Evolutionary conservation across 1,140 invertebrate genomes (phyloP), one percentile per base, ranked within the genome.

Genomic region (Thaumatotibia leucotreta): DNA sequence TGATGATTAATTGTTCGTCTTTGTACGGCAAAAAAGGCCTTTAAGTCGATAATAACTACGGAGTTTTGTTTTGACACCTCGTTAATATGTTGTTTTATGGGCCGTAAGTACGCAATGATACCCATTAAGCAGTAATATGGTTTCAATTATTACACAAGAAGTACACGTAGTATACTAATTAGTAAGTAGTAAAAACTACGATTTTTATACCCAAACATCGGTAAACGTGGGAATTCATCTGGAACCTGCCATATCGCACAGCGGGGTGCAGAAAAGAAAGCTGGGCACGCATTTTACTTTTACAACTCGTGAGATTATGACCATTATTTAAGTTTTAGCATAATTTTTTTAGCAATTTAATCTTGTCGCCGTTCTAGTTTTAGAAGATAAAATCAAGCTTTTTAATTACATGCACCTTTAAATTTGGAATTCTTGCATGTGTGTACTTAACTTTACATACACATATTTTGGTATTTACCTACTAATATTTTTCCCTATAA

Each of bases 1-100:
- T 58, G 69, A 80, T 84, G 80, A 86, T 84, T 83, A 82, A 84
- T 86, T 73, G 68, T 65, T 66, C 61, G 66, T 72, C 64, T 72
- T 74, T 74, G 64, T 78, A 75, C 73, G 64, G 69, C 64, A 68
- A 63, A 45, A 27, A 70, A 52, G 67, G 65, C 54, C 61, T 67
- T 65, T 70, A 70, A 67, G 63, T 20, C 39, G 54, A 68, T 64
- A 68, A 68, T 67, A 70, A 66, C 66, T 61, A 52, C 24, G 67
- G 33, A 23, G 49, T 32, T 45, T 62, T 68, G 64, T 70, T 70
- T 70, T 64, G 62, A 71, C 72, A 72, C 69, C 65, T 72, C 69
- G 65, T 71, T 69, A 62, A 54, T 66, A 32, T 69, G 14, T 58
- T 58, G 52, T 58, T 58, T 29, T 58, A 58, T 58, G 52, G 23